Evolutionary conservation across 2,797 vertebrate species (phyloP).

Genomic region (Sphaeramia orbicularis): DNA sequence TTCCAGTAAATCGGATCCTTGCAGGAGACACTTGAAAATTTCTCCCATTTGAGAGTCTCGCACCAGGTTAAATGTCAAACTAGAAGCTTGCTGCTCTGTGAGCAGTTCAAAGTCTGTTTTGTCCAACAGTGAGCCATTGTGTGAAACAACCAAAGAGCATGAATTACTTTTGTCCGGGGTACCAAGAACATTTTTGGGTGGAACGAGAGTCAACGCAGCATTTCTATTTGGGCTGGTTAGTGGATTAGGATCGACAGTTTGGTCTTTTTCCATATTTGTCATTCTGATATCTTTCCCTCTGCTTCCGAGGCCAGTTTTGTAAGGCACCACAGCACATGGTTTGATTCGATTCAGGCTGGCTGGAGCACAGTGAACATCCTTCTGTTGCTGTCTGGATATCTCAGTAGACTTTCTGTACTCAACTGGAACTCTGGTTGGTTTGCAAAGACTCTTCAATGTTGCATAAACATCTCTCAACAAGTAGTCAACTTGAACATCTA

Average conservation of each 20-base stretch:
- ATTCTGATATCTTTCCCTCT: constrained; percentile 86
- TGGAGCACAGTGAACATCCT: background rate
- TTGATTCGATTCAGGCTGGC: constrained; percentile 9
- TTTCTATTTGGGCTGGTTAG: constrained; percentile 14
- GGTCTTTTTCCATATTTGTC: constrained; percentile 51
- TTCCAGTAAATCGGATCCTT: constrained; percentile 93
- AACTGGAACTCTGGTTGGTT: constrained; percentile 32
- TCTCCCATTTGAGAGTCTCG: constrained; percentile 98
- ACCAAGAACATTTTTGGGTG: constrained; percentile 34
- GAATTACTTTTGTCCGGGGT: constrained; percentile 64
- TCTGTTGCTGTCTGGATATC: constrained; percentile 29
- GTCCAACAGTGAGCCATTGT: constrained; percentile 74
- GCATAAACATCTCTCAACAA: constrained; percentile 90
- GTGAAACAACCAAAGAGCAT: constrained; percentile 65
- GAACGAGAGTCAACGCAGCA: constrained; percentile 14
- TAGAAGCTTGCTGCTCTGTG: constrained; percentile 93
- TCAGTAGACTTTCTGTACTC: constrained; percentile 55
- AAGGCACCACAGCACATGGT: constrained; percentile 39
- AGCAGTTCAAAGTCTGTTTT: constrained; percentile 92
- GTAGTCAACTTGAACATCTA: constrained; percentile 93
- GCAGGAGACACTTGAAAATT: constrained; percentile 96
- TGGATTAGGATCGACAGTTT: background rate
- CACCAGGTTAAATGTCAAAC: constrained; percentile 95
- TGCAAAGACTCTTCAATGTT: constrained; percentile 84
- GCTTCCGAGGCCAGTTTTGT: constrained; percentile 83